Base-by-base conservation (phyloP, 2,797 vertebrate genomes). In the Crypturellus tataupa region DNA sequence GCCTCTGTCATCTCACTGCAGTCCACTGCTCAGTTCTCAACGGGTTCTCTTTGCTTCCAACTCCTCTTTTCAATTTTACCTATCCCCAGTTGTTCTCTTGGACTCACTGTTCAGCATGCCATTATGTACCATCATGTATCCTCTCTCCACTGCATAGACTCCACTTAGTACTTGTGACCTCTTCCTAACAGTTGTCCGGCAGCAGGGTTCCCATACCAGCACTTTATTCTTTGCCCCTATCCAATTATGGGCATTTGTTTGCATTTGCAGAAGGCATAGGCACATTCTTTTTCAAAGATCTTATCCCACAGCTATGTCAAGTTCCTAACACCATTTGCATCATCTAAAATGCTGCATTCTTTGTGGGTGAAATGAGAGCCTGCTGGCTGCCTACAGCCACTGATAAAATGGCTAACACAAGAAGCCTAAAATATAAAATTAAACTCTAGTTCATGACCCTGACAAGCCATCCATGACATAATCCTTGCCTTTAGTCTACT, bases 391-490 rank as follows among this genome's bases (percentile, higher is more conserved):
- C 71, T 51, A 62, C 25, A 69, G 40, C 24, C 60, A 64, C 58
- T 83, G 90, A 85, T 83, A 83, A 94, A 95, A 90, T 42, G 42
- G 35, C 58, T 90, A 83, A 59, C 44, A 82, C 35, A 39, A 83
- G 49, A 40, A 81, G 14, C 24, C 46, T 65, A 55, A 80, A 93
- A 82, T 44, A 79, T 4, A 85, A 87, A 94, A 94, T 90, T 80
- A 80, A 71, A 82, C 63, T 58, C 42, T 88, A 40, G 42, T 73
- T 88, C 85, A 76, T 23, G 47, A 90, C 73, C 80, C n/a, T 51
- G 53, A 83, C 63, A 88, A 95, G 56, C 25, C 23, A 80, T 44
- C 78, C 51, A 24, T 63, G 19, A 12, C 44, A 31, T 69, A 87
- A 49, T 86, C 60, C 71, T 81, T 77, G 42, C 44, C 87, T 93